Evolutionary conservation across 2,888 invertebrate genomes (phyloP).

Genomic region (Oxyteleia sp.): DNA sequence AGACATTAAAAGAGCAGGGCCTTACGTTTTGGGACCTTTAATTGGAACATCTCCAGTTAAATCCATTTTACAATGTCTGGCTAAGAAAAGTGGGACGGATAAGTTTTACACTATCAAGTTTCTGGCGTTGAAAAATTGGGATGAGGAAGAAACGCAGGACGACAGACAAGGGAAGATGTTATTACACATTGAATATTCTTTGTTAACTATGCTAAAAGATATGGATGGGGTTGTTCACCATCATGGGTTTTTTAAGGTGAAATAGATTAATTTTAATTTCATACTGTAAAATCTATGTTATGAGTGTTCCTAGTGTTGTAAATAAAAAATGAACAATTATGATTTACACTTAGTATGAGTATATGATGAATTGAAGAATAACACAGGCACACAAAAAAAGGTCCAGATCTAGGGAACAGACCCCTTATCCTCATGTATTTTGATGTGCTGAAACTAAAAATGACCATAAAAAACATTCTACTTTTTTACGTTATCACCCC

Average conservation of each 20-base stretch:
- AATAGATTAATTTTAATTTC: no score
- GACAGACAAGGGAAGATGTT: slow-evolving; percentile 93
- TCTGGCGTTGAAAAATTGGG: slow-evolving; percentile 88
- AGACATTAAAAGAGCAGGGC: slow-evolving; percentile 90
- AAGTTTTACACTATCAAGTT: slow-evolving; percentile 91
- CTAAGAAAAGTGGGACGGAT: slow-evolving; percentile 91
- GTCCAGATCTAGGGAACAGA: no score
- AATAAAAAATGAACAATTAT: no score
- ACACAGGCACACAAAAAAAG: no score
- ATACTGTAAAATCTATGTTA: no score
- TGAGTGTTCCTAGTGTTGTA: no score
- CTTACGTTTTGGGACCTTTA: slow-evolving; percentile 91
- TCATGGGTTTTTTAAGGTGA: slow-evolving; percentile 92
- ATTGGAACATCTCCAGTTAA: slow-evolving; percentile 92
- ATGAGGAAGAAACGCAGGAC: slow-evolving; percentile 91
- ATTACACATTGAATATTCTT: slow-evolving; percentile 92
- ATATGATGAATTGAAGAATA: no score
- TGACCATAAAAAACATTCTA: no score
- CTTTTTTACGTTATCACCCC: no score
- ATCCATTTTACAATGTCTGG: slow-evolving; percentile 93
- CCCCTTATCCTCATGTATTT: no score
- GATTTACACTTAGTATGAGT: no score
- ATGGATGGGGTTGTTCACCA: slow-evolving; percentile 93
- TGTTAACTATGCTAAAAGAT: slow-evolving; percentile 91
- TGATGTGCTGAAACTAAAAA: no score